phyloP scores from a whole-genome alignment of 2,113 vertebrate species.

The Synchiropus splendidus region DNA sequence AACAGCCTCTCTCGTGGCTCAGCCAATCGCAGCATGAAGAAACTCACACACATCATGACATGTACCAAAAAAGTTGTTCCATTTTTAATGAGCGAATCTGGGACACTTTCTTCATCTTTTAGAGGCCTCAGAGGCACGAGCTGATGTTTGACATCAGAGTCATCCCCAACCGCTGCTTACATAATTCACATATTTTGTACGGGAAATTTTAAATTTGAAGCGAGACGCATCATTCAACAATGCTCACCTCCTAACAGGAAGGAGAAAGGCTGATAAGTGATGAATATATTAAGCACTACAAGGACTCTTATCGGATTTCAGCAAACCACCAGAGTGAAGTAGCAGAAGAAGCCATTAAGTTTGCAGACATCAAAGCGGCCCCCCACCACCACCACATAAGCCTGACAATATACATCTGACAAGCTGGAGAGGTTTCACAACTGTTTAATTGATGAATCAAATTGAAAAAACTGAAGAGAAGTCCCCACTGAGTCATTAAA shows the following conservation, averaged over 20 bases:
- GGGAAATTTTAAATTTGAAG: too few relatives aligned
- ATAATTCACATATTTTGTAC: neutral
- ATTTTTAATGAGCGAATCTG: conserved; percentile 35
- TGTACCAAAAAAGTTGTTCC: conserved; percentile 24
- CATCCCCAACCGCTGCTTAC: too few relatives aligned
- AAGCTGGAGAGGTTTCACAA: conserved; percentile 26
- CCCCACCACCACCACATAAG: conserved; percentile 4
- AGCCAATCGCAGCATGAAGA: conserved; percentile 14
- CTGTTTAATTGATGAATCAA: conserved; percentile 34
- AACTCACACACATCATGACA: conserved; percentile 14
- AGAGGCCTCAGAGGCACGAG: conserved; percentile 7
- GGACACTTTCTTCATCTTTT: conserved; percentile 21
- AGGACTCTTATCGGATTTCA: too few relatives aligned
- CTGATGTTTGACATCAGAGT: too few relatives aligned
- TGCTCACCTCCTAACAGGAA: conserved; percentile 3
- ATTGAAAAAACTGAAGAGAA: conserved; percentile 37
- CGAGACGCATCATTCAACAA: neutral
- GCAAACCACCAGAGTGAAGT: conserved; percentile 7
- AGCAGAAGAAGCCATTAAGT: conserved; percentile 11
- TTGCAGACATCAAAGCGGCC: conserved; percentile 27
- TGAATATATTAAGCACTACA: too few relatives aligned
- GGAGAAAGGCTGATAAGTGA: too few relatives aligned
- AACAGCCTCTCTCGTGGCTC: conserved; percentile 12
- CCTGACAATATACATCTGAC: conserved; percentile 31
- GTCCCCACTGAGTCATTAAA: conserved; percentile 32